phyloP scores from a whole-genome alignment of 2,113 vertebrate genomes.

The Ammodytes dubius region DNA sequence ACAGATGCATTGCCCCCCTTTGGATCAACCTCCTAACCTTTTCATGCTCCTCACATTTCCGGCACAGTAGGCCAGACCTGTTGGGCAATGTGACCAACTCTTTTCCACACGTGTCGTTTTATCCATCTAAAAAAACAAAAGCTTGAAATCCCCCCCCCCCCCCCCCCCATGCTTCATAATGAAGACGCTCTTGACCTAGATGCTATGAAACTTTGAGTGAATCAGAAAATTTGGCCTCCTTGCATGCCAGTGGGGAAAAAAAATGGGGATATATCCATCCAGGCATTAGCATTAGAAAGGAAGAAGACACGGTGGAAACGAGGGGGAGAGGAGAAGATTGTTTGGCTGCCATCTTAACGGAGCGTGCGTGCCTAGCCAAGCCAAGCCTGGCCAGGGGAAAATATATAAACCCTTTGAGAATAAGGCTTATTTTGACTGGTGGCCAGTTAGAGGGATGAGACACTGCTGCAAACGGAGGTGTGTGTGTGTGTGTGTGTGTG shows the following conservation, averaged over 20 bases:
- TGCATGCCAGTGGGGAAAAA: slow-evolving; percentile 48
- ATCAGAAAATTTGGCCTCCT: slow-evolving; percentile 76
- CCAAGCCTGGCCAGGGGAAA: slow-evolving; percentile 77
- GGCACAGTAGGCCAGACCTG: slow-evolving; percentile 3
- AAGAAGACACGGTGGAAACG: slow-evolving; percentile 69
- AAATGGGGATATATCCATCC: slow-evolving; percentile 78
- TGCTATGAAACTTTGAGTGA: slow-evolving; percentile 79
- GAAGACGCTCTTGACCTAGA: slow-evolving; percentile 75
- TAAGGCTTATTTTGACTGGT: slow-evolving; percentile 82
- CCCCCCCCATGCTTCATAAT: neutral
- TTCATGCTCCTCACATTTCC: slow-evolving; percentile 12
- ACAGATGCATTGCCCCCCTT: neutral
- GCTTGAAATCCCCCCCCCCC: slow-evolving; percentile 33
- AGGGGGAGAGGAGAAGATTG: slow-evolving; percentile 75
- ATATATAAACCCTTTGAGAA: slow-evolving; percentile 79
- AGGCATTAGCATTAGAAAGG: slow-evolving; percentile 83
- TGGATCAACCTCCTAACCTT: neutral
- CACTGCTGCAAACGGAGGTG: slow-evolving; percentile 51
- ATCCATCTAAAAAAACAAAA: slow-evolving; percentile 59
- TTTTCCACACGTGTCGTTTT: slow-evolving; percentile 14
- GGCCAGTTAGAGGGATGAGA: slow-evolving; percentile 79
- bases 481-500: slow-evolving; percentile 46
- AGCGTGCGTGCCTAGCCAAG: slow-evolving; percentile 59
- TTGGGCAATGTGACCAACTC: slow-evolving; percentile 25
- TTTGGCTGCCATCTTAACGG: slow-evolving; percentile 81